Evolutionary conservation across 2,113 vertebrate species (phyloP), one percentile per base, ranked within the genome.

Genomic region (Microcebus lehilahytsara): DNA sequence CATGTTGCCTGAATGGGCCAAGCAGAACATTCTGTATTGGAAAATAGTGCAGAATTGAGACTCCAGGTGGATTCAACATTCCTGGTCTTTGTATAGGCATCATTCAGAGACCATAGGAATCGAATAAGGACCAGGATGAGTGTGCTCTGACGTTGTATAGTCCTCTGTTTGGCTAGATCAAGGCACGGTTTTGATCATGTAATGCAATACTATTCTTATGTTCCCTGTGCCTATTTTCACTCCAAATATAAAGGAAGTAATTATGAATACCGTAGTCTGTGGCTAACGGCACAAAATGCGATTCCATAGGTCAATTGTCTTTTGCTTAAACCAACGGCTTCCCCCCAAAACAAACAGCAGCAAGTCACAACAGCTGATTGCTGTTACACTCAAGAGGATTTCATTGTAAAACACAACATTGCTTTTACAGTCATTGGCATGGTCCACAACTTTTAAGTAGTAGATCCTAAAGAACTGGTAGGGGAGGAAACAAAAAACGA

Each of bases 301-400:
- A 49, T 89, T 97, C 92, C 60, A 94, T 4, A 99, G 80, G 13
- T 89, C 71, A 1, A 49, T 89, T 37, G 98, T 23, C 7, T 96
- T 98, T 58, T 98, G 98, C 89, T 98, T 99, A 87, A 98, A 96
- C 86, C 98, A 89, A 5, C 91, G 97, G 56, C 96, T 99, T 66
- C 98, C 99, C 0, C 98, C 98, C 4, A 99, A 62, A 92, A 98
- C 91, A 0, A 99, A 99, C 0, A 98, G 98, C 67, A 99, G 97
- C 98, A 99, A 98, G 97, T 99, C 99, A 60, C 99, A 98, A 71
- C 99, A 99, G 95, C 99, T 99, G 23, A 99, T 98, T 0, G 99
- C 98, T 37, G 99, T 99, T 86, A 99, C 53, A 72, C 99, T 99
- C 95, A 99, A 85, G 92, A 99, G 99, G 46, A 99, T 97, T 91